Evolutionary conservation across 2,113 vertebrate species (phyloP).

Genomic region (Promerops cafer): DNA sequence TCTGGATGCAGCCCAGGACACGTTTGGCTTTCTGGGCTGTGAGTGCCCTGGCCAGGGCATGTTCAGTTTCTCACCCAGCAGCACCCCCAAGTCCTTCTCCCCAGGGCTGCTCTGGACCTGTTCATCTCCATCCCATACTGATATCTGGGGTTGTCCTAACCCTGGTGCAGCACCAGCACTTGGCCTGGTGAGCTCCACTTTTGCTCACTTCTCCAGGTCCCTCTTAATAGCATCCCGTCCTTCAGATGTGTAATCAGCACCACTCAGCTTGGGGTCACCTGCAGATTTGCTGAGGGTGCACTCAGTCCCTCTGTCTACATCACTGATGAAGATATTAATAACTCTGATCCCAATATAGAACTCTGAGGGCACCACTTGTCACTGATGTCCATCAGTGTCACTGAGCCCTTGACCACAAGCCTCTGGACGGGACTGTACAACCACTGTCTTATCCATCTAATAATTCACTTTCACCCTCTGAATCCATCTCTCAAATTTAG

Average conservation of each 20-base stretch:
- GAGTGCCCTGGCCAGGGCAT: background rate
- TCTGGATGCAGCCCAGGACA: background rate
- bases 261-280: background rate
- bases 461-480: fast-evolving
- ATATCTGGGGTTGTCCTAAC: too few species aligned
- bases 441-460: background rate
- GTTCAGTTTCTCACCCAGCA: background rate
- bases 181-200: background rate
- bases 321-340: background rate
- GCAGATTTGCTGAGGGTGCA: background rate
- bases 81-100: fast-evolving
- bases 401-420: fast-evolving
- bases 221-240: background rate
- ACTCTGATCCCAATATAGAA: fast-evolving
- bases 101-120: background rate
- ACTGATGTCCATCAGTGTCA: fast-evolving
- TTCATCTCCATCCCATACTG: background rate
- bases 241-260: background rate
- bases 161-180: background rate
- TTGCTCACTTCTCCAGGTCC: background rate
- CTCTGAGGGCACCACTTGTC: background rate
- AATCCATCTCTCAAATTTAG: background rate
- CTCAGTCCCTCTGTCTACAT: background rate
- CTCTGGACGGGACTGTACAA: fast-evolving
- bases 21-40: background rate